phyloP scores from a whole-genome alignment of 2,888 invertebrate species.

The Aelia acuminata region DNA sequence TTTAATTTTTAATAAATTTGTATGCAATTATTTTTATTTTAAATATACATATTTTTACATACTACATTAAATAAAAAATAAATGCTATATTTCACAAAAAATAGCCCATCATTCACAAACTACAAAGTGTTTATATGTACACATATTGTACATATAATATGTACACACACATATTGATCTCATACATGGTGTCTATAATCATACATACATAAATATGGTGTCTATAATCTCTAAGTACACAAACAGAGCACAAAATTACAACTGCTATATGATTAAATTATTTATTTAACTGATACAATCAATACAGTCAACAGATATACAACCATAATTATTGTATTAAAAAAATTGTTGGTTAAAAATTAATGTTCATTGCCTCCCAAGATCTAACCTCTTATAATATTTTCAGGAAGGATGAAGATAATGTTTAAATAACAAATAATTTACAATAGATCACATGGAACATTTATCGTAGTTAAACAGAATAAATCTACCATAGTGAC shows the following conservation, averaged over 20 bases:
- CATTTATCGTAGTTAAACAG: neutral
- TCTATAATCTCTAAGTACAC: neutral
- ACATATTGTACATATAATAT: neutral
- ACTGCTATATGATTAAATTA: neutral
- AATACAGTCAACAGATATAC: neutral
- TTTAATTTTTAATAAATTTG: neutral
- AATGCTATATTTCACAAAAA: neutral
- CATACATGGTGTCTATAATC: no score
- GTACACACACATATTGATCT: no score
- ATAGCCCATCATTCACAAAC: neutral
- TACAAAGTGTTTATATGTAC: neutral
- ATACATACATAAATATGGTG: neutral
- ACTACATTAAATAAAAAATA: neutral
- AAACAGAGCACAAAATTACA: neutral
- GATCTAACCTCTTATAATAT: neutral
- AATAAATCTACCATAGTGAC: neutral
- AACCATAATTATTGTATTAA: neutral
- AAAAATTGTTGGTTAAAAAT: neutral
- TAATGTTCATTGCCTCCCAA: neutral
- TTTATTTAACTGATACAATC: neutral
- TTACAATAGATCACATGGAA: neutral
- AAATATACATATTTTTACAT: neutral
- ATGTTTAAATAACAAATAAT: neutral
- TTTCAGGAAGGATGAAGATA: neutral
- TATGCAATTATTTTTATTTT: neutral